Evolutionary conservation across 2,888 invertebrate species (phyloP), one percentile per base, ranked within the genome.

Genomic region (Scaptomyza reducta): DNA sequence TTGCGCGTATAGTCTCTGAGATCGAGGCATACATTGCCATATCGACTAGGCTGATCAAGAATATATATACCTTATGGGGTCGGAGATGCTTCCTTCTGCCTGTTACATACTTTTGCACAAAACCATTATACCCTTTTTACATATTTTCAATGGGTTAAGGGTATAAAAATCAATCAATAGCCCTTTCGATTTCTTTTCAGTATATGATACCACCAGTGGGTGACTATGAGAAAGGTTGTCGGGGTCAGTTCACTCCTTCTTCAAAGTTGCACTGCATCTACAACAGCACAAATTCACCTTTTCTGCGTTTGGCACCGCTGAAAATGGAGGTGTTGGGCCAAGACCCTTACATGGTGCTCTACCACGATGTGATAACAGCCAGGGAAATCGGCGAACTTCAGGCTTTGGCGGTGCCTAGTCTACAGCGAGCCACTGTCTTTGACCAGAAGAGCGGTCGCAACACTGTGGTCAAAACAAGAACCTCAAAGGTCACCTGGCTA

Each of bases 401-500:
- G 46, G 25, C 33, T 0, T 58, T 89, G 59, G 86, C 90, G 1
- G 68, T 58, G 4, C 88, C 90, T 0, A 35, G 45, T 0, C 61
- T 91, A 1, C 79, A 67, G 9, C 82, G 91, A 0, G 90, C 91
- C 2, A 87, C 83, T 1, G 90, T 91, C 5, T 87, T 75, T 49
- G 68, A 59, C 29, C 58, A 67, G 5, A 7, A 54, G 0, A 40
- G 31, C 0, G 41, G 40, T 0, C 45, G 33, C 1, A 79, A 77
- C 0, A 33, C 54, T 3, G 67, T 82, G 7, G 79, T 79, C 4
- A 69, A 69, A 6, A 70, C 74, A 0, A 78, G 90, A n/a, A 90
- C 90, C 4, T 89, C 90, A 3, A 90, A 91, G 61, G 86, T 87
- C 13, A 75, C 89, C 0, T 91, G 91, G 90, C 80, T 91, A 18